Conservation (phyloP, 2,113 vertebrate genomes). For the Chascanopsetta lugubris region DNA sequence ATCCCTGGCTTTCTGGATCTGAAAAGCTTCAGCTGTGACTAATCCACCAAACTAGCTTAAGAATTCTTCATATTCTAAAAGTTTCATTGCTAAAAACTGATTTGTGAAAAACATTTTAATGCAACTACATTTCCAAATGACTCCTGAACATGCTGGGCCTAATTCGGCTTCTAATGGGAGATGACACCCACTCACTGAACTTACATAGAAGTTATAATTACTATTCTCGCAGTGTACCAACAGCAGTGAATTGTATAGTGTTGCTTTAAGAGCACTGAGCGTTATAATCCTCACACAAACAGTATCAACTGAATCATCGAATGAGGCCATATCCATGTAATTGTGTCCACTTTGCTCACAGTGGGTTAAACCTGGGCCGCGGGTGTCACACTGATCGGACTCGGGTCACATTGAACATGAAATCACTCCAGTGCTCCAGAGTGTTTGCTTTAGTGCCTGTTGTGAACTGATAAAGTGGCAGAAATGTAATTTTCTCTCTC, state of each 20-base stretch:
- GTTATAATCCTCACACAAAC: background rate
- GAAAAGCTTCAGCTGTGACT: too few relatives aligned
- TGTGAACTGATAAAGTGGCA: slow-evolving; percentile 10
- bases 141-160: too few relatives aligned
- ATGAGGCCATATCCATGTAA: background rate
- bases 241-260: too few relatives aligned
- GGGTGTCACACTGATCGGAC: slow-evolving; percentile 24
- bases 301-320: too few relatives aligned
- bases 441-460: slow-evolving; percentile 17
- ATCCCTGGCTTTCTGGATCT: background rate
- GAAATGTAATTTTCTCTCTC: slow-evolving; percentile 8
- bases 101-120: background rate
- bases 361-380: slow-evolving; percentile 33
- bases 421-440: slow-evolving; percentile 6
- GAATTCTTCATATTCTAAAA: background rate
- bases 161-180: too few relatives aligned
- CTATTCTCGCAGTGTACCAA: too few relatives aligned
- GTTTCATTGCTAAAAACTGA: background rate
- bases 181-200: too few relatives aligned
- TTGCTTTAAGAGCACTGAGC: background rate
- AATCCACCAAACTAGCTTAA: background rate
- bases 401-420: slow-evolving; percentile 7
- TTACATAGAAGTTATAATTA: too few relatives aligned
- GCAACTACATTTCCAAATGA: too few relatives aligned
- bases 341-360: slow-evolving; percentile 18